Evolutionary conservation across 2,888 invertebrate genomes (phyloP).

Genomic region (Abrostola tripartita): DNA sequence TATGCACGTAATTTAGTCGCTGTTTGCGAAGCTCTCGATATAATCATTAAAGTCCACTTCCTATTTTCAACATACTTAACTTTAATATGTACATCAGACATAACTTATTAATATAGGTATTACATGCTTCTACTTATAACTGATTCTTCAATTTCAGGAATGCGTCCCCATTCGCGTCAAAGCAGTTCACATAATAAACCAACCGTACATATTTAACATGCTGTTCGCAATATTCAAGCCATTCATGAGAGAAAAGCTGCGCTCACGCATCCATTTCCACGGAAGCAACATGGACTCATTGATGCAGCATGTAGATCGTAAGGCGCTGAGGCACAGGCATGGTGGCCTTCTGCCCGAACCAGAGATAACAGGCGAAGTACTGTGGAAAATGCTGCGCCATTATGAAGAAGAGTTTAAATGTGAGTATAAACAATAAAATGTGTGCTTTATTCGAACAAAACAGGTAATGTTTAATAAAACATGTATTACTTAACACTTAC

Average conservation of each 20-base stretch:
- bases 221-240: constrained; percentile 96
- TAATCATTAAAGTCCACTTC: too few relatives aligned
- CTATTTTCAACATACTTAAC: too few relatives aligned
- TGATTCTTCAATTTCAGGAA: constrained; percentile 87
- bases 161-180: constrained; percentile 94
- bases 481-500: too few relatives aligned
- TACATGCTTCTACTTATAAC: not conserved
- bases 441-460: not conserved
- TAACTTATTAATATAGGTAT: not conserved
- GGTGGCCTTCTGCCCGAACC: constrained; percentile 91
- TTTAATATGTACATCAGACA: too few relatives aligned
- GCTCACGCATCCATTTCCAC: constrained; percentile 93
- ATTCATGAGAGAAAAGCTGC: constrained; percentile 94
- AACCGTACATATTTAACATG: constrained; percentile 95
- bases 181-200: constrained; percentile 95
- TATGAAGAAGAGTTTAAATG: constrained; percentile 91
- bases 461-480: not conserved
- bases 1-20: too few relatives aligned
- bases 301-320: constrained; percentile 87
- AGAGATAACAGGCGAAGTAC: constrained; percentile 88
- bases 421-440: constrained; percentile 70
- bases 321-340: constrained; percentile 89
- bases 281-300: constrained; percentile 90
- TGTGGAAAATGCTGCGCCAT: constrained; percentile 90
- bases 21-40: too few relatives aligned